Conservation (phyloP, 2,888 invertebrate genomes). For the Helleia helle region DNA sequence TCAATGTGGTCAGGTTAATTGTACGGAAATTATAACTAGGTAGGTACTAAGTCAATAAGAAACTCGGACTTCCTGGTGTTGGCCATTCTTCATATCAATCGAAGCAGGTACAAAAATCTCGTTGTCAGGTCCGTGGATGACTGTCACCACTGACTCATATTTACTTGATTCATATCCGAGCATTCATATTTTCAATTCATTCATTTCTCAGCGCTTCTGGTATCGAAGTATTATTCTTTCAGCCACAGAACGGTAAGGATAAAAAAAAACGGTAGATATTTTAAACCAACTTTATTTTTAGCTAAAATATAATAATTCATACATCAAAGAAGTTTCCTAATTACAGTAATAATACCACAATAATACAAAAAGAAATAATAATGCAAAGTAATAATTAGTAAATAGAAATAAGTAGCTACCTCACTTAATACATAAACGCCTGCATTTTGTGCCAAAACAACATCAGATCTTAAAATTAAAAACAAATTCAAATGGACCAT, state of each 20-base stretch:
- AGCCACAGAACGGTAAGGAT: neutral
- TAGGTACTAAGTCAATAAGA: too few species aligned
- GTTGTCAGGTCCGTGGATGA: too few species aligned
- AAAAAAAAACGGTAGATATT: conserved; percentile 49
- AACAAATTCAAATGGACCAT: conserved; percentile 20
- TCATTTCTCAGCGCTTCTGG: too few species aligned
- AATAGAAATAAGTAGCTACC: conserved; percentile 45
- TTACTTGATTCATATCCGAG: too few species aligned
- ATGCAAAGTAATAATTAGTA: conserved; percentile 28
- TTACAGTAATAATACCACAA: conserved; percentile 60
- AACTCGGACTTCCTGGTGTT: too few species aligned
- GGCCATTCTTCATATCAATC: too few species aligned
- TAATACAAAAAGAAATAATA: conserved; percentile 39
- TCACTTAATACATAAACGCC: conserved; percentile 29
- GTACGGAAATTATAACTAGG: too few species aligned
- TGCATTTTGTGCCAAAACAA: conserved; percentile 22
- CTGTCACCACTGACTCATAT: too few species aligned
- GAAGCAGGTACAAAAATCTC: too few species aligned
- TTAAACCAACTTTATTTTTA: conserved; percentile 75
- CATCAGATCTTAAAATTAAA: conserved; percentile 22
- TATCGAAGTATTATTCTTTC: too few species aligned
- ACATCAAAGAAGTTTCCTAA: conserved; percentile 70
- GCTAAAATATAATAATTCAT: conserved; percentile 74
- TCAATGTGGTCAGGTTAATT: too few species aligned
- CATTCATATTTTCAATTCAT: too few species aligned